phyloP scores from a whole-genome alignment of 2,797 vertebrate genomes.

The Darevskia mixta region DNA sequence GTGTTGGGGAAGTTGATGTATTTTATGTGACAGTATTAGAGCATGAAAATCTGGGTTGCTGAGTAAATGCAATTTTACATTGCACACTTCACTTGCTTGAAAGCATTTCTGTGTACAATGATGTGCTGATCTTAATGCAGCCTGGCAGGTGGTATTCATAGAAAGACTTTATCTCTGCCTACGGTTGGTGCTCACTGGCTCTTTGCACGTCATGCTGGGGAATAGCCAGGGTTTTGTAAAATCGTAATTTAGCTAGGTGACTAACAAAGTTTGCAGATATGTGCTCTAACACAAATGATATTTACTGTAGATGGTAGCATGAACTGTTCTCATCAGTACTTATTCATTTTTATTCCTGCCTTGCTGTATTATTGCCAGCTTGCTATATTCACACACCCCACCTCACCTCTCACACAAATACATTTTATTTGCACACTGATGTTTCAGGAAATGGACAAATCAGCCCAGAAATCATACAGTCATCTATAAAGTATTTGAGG shows the following conservation, averaged over 20 bases:
- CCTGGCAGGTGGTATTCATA: conserved; percentile 67
- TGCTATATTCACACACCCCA: too few relatives aligned
- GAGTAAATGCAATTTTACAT: conserved; percentile 66
- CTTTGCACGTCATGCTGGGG: conserved; percentile 38
- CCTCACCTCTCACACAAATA: background rate
- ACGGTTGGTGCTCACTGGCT: background rate
- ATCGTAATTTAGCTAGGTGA: conserved; percentile 43
- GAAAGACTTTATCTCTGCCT: conserved; percentile 59
- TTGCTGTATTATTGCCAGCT: background rate
- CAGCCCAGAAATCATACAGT: background rate
- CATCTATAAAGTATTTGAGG: background rate
- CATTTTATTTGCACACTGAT: background rate
- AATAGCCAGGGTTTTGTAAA: conserved; percentile 36
- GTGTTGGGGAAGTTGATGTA: conserved; percentile 63
- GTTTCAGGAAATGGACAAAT: background rate
- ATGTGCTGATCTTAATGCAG: conserved; percentile 71
- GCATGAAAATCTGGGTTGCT: conserved; percentile 68
- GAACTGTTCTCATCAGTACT: background rate
- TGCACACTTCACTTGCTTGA: conserved; percentile 75
- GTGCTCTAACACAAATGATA: background rate
- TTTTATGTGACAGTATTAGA: conserved; percentile 72
- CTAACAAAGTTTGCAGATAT: background rate
- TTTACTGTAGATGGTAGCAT: background rate
- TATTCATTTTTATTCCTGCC: background rate
- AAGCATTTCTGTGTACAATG: conserved; percentile 74